phyloP scores from a whole-genome alignment of 2,797 vertebrate species.

The Astyanax mexicanus region DNA sequence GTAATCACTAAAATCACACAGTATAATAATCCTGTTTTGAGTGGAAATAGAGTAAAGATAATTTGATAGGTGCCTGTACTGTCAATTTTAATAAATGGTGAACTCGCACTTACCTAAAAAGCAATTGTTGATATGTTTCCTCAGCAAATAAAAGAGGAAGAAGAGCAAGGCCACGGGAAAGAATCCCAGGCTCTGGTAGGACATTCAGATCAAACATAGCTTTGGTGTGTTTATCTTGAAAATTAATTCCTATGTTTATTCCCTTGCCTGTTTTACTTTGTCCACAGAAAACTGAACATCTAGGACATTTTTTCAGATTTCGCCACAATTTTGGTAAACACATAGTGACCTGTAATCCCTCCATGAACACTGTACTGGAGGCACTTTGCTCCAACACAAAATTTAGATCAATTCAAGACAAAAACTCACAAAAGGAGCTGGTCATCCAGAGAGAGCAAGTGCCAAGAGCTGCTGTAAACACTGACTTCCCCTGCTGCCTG shows the following conservation, averaged over 20 bases:
- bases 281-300: constrained; percentile 15
- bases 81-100: too few species aligned
- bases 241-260: background rate
- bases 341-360: background rate
- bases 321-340: background rate
- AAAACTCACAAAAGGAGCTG: background rate
- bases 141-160: too few species aligned
- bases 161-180: too few species aligned
- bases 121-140: too few species aligned
- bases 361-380: constrained; percentile 9
- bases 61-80: too few species aligned
- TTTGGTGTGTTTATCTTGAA: background rate
- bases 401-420: background rate
- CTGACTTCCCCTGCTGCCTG: constrained; percentile 45
- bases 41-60: too few species aligned
- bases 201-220: too few species aligned
- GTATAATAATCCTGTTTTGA: too few species aligned
- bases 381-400: background rate
- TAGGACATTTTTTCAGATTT: constrained; percentile 22
- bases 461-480: constrained; percentile 4
- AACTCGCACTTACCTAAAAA: too few species aligned
- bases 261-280: background rate
- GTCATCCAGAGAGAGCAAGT: background rate
- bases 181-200: too few species aligned
- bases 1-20: too few species aligned